Conservation (phyloP, 2,113 vertebrate genomes). For the Calypte anna region DNA sequence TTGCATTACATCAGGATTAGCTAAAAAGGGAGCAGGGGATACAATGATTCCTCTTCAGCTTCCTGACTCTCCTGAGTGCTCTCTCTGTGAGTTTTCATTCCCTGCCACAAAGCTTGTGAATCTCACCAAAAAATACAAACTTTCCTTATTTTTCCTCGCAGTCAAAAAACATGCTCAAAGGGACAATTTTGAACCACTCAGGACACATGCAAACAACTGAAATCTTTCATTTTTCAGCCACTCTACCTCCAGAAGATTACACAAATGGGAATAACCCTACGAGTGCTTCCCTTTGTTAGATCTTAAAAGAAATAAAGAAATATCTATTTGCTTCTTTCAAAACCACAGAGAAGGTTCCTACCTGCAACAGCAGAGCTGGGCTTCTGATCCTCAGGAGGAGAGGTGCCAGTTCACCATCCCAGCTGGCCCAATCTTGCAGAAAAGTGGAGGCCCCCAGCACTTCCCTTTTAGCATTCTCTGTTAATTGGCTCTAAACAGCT, state of each 20-base stretch:
- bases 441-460: rapidly evolving
- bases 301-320: not conserved
- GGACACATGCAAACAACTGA: rapidly evolving
- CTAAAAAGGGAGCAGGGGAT: not conserved
- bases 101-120: not conserved
- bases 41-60: not conserved
- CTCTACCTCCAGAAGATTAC: not conserved
- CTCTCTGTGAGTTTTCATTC: not conserved
- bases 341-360: not conserved
- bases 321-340: not conserved
- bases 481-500: not conserved
- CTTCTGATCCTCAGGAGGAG: not conserved
- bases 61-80: not conserved
- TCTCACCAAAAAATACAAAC: not conserved
- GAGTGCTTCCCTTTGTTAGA: not conserved
- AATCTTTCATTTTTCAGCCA: not conserved
- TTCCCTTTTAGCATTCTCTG: not conserved
- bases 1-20: not conserved
- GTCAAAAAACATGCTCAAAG: not conserved
- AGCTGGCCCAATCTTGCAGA: not conserved
- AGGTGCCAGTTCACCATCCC: not conserved
- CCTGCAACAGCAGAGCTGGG: not conserved
- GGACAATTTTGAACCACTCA: not conserved
- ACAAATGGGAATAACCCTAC: not conserved
- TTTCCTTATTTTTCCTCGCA: not conserved